Base-by-base conservation (phyloP, 2,797 vertebrate species). In the Sebastes alutus region DNA sequence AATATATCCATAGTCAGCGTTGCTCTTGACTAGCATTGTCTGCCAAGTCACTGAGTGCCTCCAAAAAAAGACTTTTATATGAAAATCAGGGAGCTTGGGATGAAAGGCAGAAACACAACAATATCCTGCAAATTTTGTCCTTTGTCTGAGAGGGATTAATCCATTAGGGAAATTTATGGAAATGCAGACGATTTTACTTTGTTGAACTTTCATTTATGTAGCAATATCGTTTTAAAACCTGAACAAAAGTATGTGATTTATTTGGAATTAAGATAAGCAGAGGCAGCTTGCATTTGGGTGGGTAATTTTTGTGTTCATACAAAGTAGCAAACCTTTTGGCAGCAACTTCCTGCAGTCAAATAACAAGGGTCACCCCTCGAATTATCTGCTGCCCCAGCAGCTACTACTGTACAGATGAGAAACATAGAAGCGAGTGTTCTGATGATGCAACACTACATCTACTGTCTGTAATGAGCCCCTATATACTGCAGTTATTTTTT, bases 91-190 rank as follows among this genome's bases (percentile, higher is more conserved):
- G 88, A 90, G 89, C 86, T 81, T 76, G 74, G 92, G 95, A 96
- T 96, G 94, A 96, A 96, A 96, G 94, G 90, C 87, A 87, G 88
- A 80, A 86, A 91, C 63, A 64, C 89, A 94, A 93, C 93, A 94
- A 92, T 92, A 93, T 92, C 88, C 88, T 87, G 85, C 89, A 93
- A 91, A 94, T 92, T 87, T 83, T 84, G 80, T 93, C 91, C 89
- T 93, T 94, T 95, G 93, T 94, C 88, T 90, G 85, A 88, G 66
- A 87, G 87, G 91, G 91, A 95, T 95, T 93, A 93, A 89, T 95
- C 91, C 94, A 96, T 96, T 96, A 96, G 90, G 94, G 91, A 95
- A 96, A 96, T 96, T 95, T 96, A 96, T 96, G 95, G 89, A 95
- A 96, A 96, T 96, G 81, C 72, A 72, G 69, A 61, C 13, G 70